Base-by-base conservation (phyloP, 2,888 invertebrate genomes). In the Microctonus hyperodae region DNA sequence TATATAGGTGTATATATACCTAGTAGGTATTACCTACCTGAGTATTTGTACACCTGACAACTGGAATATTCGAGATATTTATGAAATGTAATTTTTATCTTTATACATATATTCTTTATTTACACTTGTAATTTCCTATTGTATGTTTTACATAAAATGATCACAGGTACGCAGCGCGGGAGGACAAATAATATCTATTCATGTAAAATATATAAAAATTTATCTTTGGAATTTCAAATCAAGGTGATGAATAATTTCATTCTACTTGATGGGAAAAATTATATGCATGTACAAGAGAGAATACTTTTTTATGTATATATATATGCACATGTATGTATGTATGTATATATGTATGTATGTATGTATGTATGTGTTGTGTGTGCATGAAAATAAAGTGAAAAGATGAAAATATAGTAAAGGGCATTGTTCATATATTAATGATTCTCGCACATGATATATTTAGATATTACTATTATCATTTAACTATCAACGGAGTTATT, bases 401-500 rank as follows among this genome's bases (percentile, higher is more conserved):
- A 50, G 63, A 62, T 60, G 65, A 63, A 44, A 20, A 44, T 44
- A 44, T 16, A 16, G 16, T 44, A 2, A n/a, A 20, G 44, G 16
- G 7, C n/a, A 44, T 44, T 44, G 44, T 44, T 44, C 16, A 44
- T 44, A 44, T 44, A 16, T 16, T 44, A 16, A 16, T n/a, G 44
- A 44, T 44, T 44, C 16, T 16, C 44, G 16, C 44, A 44, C 44
- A 44, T 44, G 28, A 44, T 44, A 44, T 20, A 1, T 44, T 16
- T 44, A n/a, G 4, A 16, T 44, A 4, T 44, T 1, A 16, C 63
- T 61, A 61, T 64, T 48, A 44, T 69, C 66, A 75, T 7, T 73
- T 71, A 58, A 11, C 67, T 65, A 25, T 64, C 67, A 10, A 76
- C 75, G 50, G 61, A 28, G 51, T 57, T 70, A 53, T 51, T 69